Evolutionary conservation across 2,797 vertebrate genomes (phyloP).

Genomic region (Muraenolepis orangiensis): DNA sequence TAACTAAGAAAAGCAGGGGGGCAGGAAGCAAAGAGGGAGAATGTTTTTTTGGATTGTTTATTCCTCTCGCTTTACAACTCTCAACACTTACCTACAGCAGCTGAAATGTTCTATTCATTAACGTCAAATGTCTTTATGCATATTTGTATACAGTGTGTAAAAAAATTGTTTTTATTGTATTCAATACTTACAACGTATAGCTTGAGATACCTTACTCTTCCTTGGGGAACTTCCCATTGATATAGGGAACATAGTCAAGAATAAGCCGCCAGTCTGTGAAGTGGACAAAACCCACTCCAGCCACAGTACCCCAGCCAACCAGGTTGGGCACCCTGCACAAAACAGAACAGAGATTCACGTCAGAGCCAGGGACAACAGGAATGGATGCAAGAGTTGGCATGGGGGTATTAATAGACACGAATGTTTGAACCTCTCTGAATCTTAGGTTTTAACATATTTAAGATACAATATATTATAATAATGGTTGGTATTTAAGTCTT

Average conservation of each 20-base stretch:
- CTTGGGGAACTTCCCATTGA: constrained; percentile 82
- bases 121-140: not conserved
- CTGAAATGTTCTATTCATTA: not conserved
- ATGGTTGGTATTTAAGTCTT: no score
- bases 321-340: constrained; percentile 79
- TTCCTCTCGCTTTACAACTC: not conserved
- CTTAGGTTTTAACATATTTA: not conserved
- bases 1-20: not conserved
- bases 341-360: not conserved
- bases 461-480: not conserved
- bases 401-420: no score
- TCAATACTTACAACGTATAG: constrained; percentile 48
- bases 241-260: constrained; percentile 89
- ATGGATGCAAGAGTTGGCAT: not conserved
- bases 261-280: constrained; percentile 87
- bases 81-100: not conserved
- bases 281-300: constrained; percentile 77
- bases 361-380: not conserved
- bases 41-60: not conserved
- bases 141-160: not conserved
- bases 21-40: not conserved
- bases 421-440: not conserved
- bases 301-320: constrained; percentile 77
- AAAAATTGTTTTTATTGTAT: not conserved
- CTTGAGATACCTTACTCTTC: constrained; percentile 63